phyloP scores from a whole-genome alignment of 2,113 vertebrate species.

The Lophochroa leadbeateri region DNA sequence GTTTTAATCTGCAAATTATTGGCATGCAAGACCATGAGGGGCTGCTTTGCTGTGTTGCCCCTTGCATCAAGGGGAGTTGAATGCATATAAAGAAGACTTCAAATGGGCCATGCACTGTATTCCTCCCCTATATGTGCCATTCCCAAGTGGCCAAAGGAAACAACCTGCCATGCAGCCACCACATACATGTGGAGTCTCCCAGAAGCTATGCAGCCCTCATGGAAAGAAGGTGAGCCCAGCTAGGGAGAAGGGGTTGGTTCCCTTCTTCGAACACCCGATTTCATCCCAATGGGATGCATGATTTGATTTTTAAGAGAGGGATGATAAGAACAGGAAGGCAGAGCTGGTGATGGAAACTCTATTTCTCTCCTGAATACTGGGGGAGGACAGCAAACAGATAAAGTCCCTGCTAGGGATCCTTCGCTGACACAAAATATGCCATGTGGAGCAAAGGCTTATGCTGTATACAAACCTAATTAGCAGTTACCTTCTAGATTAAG shows the following conservation, averaged over 20 bases:
- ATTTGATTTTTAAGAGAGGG: neutral
- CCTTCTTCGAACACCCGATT: neutral
- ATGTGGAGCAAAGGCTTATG: slow-evolving; percentile 15
- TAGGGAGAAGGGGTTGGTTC: neutral
- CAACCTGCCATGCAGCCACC: neutral
- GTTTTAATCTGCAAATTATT: slow-evolving; percentile 60
- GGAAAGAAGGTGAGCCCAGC: neutral
- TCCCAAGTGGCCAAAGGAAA: neutral
- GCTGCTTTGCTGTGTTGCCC: slow-evolving; percentile 14
- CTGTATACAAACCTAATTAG: slow-evolving; percentile 49
- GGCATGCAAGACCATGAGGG: slow-evolving; percentile 45
- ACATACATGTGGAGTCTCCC: neutral
- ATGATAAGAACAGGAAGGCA: neutral
- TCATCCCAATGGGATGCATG: neutral
- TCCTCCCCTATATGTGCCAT: slow-evolving; percentile 12
- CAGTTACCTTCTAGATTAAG: slow-evolving; percentile 44
- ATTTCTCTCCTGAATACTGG: neutral
- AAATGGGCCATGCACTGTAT: slow-evolving; percentile 19
- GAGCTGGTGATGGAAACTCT: neutral
- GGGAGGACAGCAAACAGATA: slow-evolving; percentile 21
- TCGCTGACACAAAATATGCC: neutral
- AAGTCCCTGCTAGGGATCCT: neutral
- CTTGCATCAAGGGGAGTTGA: slow-evolving; percentile 12
- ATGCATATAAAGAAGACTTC: slow-evolving; percentile 53
- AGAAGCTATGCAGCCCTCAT: neutral